Evolutionary conservation across 2,797 vertebrate species (phyloP).

Genomic region (Fundulus diaphanus): DNA sequence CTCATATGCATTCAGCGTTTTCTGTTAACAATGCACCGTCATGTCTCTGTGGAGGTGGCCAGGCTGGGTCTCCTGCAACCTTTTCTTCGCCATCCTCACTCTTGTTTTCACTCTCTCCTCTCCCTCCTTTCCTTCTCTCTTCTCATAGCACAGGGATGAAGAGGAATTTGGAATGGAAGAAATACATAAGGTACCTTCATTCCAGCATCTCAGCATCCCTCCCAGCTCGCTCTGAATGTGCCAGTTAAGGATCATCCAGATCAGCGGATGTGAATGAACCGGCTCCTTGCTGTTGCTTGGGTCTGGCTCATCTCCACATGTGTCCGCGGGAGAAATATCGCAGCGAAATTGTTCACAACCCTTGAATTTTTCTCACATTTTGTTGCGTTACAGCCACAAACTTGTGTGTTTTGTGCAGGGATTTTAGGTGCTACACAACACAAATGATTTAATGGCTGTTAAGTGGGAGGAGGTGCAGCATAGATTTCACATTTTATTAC

Average conservation of each 20-base stretch:
- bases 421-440: neutral
- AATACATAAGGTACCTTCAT: conserved; percentile 82
- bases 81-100: conserved; percentile 62
- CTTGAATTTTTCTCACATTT: neutral
- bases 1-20: conserved; percentile 39
- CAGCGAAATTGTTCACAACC: neutral
- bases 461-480: neutral
- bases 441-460: neutral
- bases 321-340: conserved; percentile 44
- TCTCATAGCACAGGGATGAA: conserved; percentile 81
- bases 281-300: conserved; percentile 10
- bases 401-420: no score
- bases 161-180: conserved; percentile 84
- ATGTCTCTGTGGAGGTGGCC: conserved; percentile 33
- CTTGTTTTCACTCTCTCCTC: conserved; percentile 64
- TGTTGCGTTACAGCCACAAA: neutral
- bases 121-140: conserved; percentile 58
- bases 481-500: neutral
- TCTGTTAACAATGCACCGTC: conserved; percentile 44
- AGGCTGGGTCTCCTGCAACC: conserved; percentile 35
- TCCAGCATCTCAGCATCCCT: conserved; percentile 49
- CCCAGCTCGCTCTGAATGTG: neutral
- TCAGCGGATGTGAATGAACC: conserved; percentile 15
- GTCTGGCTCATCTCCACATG: conserved; percentile 20
- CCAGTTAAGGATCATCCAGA: neutral